Evolutionary conservation across 37 sponge, comb jelly and placozoan genomes (phyloP), one percentile per base, ranked within the genome.

Genomic region (Spongia lamella): DNA sequence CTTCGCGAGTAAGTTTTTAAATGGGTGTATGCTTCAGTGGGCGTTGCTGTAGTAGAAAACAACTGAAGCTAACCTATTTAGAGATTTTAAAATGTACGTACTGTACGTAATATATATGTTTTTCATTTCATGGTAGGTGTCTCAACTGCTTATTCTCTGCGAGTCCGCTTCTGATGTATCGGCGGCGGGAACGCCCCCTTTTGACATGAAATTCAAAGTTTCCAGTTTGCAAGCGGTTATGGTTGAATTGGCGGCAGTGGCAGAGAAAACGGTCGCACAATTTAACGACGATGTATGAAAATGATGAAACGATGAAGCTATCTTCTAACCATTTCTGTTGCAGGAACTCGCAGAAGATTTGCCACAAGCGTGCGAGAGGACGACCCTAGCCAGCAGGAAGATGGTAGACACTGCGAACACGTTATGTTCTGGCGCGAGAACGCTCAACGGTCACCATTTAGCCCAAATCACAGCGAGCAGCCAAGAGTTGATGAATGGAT

Each of bases 201-300:
- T 16, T 66, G 72, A 1, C 72, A 66, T 37, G 36, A 72, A 26
- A 20, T 53, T 40, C 68, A 73, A n/a, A 32, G 75, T 26, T 62
- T 79, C 29, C 40, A 30, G 52, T 32, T 75, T 63, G 70, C 78
- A 22, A 75, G 89, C 69, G 14, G 57, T 80, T 0, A 75, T 89
- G 63, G 65, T 83, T 17, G 61, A 83, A 6, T 47, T 89, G 40
- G 39, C 62, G 36, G 50, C 50, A 22, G 55, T 69, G 29, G 79
- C 79, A 5, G 57, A 78, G 32, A 70, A 24, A 1, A 36, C 64
- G 9, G 51, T 66, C 2, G 25, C 16, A 19, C 73, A 88, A 79
- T 53, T 51, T 49, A 27, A 38, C 7, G 71, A 80, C 35, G 53
- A 78, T 66, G 86, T 78, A 55, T 25, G 64, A 17, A 5, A 14